Conservation (phyloP, 23 tunicate genomes). For the Ciona savignyi region DNA sequence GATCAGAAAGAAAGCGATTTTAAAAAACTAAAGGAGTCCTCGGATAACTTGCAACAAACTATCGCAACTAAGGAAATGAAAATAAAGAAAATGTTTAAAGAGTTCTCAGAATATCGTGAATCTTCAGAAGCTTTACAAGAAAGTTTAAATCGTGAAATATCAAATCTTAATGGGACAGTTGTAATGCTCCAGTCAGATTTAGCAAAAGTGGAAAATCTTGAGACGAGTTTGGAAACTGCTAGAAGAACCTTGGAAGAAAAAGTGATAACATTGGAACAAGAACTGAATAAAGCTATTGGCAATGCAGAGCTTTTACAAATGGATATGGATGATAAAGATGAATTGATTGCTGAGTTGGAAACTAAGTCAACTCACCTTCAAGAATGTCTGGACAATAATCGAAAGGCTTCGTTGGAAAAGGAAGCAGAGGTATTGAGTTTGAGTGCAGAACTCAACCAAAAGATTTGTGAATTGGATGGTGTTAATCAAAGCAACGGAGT, state of each 20-base stretch:
- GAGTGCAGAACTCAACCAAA: not conserved
- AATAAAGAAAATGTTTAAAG: not conserved
- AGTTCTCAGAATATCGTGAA: not conserved
- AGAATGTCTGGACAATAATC: not conserved
- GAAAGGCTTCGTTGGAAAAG: not conserved
- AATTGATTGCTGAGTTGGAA: not conserved
- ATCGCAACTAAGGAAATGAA: not conserved
- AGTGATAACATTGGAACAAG: not conserved
- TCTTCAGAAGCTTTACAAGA: not conserved
- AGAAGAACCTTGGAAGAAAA: not conserved
- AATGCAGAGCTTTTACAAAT: slow-evolving; percentile 16
- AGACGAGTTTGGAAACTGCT: not conserved
- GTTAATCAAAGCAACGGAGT: not conserved
- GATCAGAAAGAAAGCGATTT: not conserved
- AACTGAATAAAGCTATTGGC: not conserved
- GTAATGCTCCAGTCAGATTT: not conserved
- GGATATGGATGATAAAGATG: slow-evolving; percentile 31
- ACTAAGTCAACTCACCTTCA: not conserved
- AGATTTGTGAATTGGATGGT: not conserved
- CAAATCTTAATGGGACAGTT: not conserved
- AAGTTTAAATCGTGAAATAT: not conserved
- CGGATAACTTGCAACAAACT: not conserved
- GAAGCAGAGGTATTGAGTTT: not conserved
- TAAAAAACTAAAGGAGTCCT: not conserved
- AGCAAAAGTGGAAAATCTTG: not conserved